Conservation (phyloP, 2,113 vertebrate species). For the Asarcornis scutulata region DNA sequence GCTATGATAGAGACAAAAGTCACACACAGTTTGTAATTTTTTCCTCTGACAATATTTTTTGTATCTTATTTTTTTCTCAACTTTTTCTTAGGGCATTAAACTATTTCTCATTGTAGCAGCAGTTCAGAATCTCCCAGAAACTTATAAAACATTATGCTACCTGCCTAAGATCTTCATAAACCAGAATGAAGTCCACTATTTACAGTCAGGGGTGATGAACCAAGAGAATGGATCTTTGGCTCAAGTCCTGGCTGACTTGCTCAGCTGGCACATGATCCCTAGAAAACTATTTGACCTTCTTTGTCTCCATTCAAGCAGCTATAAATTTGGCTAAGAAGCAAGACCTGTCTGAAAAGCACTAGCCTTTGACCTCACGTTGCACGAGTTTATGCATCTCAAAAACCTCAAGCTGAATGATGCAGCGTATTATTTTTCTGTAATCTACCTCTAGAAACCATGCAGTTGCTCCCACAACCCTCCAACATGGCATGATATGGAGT, state of each 20-base stretch:
- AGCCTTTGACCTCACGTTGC: conserved; percentile 11
- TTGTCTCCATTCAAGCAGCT: conserved; percentile 7
- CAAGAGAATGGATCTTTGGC: not conserved
- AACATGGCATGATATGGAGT: not conserved
- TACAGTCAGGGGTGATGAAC: conserved; percentile 14
- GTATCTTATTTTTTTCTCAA: not conserved
- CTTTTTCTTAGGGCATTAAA: not conserved
- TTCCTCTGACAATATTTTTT: not conserved
- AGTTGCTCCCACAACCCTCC: not conserved
- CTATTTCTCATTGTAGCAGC: not conserved
- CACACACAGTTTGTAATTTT: not conserved
- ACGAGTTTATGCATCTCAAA: not conserved
- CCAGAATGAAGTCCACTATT: not conserved
- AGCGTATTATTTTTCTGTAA: not conserved
- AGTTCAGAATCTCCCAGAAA: not conserved
- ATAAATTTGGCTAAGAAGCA: conserved; percentile 19
- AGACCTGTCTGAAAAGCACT: conserved; percentile 3
- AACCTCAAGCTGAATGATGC: not conserved
- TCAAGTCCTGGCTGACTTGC: conserved; percentile 13
- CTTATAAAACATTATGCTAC: not conserved
- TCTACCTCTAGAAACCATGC: not conserved
- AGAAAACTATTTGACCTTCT: conserved; percentile 18
- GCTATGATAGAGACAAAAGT: not conserved
- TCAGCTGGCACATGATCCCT: not conserved
- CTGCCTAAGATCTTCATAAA: not conserved